Conservation (phyloP, 2,113 vertebrate species). For the Eolophus roseicapilla region DNA sequence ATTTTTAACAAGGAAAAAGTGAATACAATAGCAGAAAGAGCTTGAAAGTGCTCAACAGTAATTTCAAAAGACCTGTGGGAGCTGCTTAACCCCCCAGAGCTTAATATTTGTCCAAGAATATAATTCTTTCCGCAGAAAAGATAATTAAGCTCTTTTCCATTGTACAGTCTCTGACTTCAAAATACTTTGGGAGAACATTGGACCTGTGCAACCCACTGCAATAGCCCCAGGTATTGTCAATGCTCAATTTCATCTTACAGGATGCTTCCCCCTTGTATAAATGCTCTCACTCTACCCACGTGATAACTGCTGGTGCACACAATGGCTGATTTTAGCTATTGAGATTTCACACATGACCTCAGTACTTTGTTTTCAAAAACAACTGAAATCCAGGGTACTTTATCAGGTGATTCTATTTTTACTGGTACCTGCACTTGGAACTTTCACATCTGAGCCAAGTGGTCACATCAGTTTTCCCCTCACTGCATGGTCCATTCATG, state of each 20-base stretch:
- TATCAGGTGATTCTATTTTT: not conserved
- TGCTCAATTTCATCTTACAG: not conserved
- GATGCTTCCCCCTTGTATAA: not conserved
- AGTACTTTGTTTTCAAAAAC: not conserved
- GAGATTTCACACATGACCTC: not conserved
- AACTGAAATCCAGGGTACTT: not conserved
- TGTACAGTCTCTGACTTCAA: not conserved
- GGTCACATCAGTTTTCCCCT: not conserved
- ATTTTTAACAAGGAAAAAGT: constrained; percentile 36
- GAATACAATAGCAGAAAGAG: constrained; percentile 32
- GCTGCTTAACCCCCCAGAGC: not conserved
- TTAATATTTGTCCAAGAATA: not conserved
- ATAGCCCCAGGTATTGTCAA: not conserved
- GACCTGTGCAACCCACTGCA: not conserved
- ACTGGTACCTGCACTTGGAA: not conserved
- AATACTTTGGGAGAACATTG: not conserved
- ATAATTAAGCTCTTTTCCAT: not conserved
- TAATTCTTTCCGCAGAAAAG: not conserved
- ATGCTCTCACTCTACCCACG: not conserved
- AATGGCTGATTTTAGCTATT: not conserved
- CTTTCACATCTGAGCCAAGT: not conserved
- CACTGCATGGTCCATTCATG: not conserved
- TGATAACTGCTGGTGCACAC: not conserved
- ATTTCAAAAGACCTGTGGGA: not conserved
- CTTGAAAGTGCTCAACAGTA: not conserved